Conservation (phyloP, 2,113 vertebrate species). For the Thamnophis sirtalis region DNA sequence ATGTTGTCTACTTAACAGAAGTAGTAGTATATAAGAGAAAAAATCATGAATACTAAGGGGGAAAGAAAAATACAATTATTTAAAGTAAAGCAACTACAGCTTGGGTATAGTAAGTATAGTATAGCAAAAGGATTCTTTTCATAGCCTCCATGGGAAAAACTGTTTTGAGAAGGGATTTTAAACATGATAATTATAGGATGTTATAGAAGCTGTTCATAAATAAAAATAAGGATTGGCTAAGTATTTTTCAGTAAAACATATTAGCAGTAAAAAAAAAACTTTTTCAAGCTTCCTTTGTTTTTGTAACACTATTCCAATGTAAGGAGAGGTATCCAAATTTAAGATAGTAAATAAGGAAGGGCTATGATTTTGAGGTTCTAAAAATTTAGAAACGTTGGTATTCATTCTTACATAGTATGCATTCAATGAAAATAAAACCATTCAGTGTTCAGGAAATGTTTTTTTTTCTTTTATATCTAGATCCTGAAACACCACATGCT, state of each 20-base stretch:
- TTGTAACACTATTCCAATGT: background rate
- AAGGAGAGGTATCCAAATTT: background rate
- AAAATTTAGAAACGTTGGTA: background rate
- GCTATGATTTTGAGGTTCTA: background rate
- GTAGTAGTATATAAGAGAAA: background rate
- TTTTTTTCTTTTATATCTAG: constrained; percentile 33
- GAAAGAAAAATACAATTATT: background rate
- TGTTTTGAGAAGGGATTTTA: background rate
- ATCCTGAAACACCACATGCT: background rate
- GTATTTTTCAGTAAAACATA: background rate
- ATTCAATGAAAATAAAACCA: constrained; percentile 5
- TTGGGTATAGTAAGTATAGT: background rate
- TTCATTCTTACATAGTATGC: background rate
- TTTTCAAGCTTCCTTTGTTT: background rate
- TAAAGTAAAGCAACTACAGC: background rate
- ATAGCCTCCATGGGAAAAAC: background rate
- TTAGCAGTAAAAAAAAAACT: background rate
- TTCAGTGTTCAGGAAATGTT: constrained; percentile 22
- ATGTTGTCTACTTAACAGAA: background rate
- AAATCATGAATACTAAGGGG: background rate
- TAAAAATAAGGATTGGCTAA: background rate
- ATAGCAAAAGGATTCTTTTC: background rate
- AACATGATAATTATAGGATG: background rate
- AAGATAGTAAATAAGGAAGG: background rate
- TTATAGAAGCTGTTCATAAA: background rate